Evolutionary conservation across 2,888 invertebrate species (phyloP).

Genomic region (Trilocha varians): DNA sequence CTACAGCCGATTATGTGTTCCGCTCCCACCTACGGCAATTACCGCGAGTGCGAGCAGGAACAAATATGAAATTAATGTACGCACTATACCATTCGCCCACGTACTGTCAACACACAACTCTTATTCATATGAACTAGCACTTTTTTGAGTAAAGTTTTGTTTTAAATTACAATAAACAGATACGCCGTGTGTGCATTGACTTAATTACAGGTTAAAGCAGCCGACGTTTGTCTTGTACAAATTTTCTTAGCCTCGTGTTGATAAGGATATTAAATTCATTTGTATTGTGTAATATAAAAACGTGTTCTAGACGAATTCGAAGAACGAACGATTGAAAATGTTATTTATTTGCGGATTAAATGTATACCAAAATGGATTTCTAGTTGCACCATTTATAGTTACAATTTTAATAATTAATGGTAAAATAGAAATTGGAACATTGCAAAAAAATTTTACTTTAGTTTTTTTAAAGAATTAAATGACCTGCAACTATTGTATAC

Average conservation of each 20-base stretch:
- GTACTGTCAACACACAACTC: constrained; percentile 15
- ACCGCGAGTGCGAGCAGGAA: neutral
- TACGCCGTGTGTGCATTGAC: constrained; percentile 20
- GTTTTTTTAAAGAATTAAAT: too few relatives aligned
- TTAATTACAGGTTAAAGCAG: constrained; percentile 24
- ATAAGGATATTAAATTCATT: constrained; percentile 17
- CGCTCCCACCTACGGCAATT: neutral
- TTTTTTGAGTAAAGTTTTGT: constrained; percentile 31
- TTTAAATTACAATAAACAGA: constrained; percentile 31
- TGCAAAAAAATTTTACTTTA: too few relatives aligned
- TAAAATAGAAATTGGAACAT: too few relatives aligned
- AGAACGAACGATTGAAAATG: too few relatives aligned
- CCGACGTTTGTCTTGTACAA: constrained; percentile 30
- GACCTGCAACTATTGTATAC: too few relatives aligned
- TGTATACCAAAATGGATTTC: too few relatives aligned
- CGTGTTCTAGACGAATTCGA: too few relatives aligned
- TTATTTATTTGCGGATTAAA: too few relatives aligned
- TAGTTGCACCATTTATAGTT: too few relatives aligned
- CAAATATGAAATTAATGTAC: neutral
- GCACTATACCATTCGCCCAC: neutral
- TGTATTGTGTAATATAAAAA: constrained; percentile 23
- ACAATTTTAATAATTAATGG: too few relatives aligned
- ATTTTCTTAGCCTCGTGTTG: constrained; percentile 18
- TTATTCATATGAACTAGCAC: constrained; percentile 37
- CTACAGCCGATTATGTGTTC: neutral